phyloP scores from a whole-genome alignment of 64 coral and sea anemone species.

The Catalaphyllia jardinei region DNA sequence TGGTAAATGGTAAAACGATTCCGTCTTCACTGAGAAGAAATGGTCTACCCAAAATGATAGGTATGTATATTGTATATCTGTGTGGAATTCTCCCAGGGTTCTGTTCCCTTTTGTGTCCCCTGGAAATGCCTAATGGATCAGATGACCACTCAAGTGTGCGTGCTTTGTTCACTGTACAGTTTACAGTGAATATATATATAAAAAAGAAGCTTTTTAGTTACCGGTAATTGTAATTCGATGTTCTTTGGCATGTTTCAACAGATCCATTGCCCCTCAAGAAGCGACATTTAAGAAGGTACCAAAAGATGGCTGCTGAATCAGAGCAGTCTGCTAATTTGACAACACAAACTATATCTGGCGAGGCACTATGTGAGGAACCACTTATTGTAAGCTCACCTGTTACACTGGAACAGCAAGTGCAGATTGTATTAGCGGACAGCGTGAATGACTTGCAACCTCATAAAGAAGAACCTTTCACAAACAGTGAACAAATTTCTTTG shows the following conservation, averaged over 20 bases:
- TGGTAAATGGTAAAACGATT: constrained; percentile 60
- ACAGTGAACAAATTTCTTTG: constrained; percentile 31
- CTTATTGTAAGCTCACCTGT: constrained; percentile 47
- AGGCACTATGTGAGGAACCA: constrained; percentile 20
- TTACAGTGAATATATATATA: neutral
- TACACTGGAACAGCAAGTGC: constrained; percentile 49
- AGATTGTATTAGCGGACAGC: constrained; percentile 53
- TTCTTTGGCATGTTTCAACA: neutral
- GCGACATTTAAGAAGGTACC: constrained; percentile 63
- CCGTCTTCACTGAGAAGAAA: constrained; percentile 41
- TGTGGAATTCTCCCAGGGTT: neutral
- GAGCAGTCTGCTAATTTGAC: neutral
- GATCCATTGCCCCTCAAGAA: constrained; percentile 82
- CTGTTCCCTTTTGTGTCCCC: neutral
- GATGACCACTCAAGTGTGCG: neutral
- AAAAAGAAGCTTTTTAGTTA: neutral
- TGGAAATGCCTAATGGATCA: no score
- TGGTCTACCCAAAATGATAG: neutral
- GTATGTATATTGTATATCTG: neutral
- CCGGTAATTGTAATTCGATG: neutral
- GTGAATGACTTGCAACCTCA: constrained; percentile 35
- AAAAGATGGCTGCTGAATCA: constrained; percentile 22
- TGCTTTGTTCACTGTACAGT: neutral
- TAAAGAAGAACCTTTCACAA: constrained; percentile 33
- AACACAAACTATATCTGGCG: neutral